A percentile compares a stretch with the other conserved stretches of the same genome.
phyloP scores from a whole-genome alignment of 2,888 invertebrate genomes.

The Adelphocoris suturalis region DNA sequence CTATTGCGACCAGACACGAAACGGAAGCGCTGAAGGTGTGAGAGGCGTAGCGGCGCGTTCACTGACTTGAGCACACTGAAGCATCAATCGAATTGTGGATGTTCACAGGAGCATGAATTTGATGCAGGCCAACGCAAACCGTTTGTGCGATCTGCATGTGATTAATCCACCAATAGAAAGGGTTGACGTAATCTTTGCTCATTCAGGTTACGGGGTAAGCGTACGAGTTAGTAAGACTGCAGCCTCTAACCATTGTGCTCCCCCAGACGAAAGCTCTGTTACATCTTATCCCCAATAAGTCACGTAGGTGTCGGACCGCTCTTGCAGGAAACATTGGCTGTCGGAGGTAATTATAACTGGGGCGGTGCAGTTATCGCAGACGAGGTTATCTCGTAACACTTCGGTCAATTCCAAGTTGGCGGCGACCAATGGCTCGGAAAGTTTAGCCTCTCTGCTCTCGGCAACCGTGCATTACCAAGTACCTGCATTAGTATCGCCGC shows the following conservation, averaged over 20 bases:
- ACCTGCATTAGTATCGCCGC: too few species aligned
- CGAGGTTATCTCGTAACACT: not conserved
- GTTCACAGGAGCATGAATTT: constrained; percentile 44
- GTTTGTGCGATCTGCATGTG: not conserved
- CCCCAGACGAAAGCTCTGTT: constrained; percentile 1
- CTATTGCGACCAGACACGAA: not conserved
- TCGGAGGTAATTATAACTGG: constrained; percentile 12
- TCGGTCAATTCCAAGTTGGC: not conserved
- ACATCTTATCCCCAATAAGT: constrained; percentile 17
- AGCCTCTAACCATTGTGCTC: not conserved
- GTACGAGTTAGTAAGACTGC: too few species aligned
- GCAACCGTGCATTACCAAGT: not conserved
- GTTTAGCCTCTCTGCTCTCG: not conserved
- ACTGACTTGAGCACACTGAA: not conserved
- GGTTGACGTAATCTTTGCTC: not conserved
- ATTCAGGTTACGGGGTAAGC: not conserved
- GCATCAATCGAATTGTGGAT: not conserved
- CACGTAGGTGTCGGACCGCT: not conserved
- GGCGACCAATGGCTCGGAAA: not conserved
- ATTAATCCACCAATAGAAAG: constrained; percentile 16
- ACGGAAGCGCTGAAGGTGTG: not conserved
- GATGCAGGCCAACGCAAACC: not conserved
- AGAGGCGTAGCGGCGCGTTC: not conserved
- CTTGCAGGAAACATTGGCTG: not conserved
- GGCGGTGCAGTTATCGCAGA: not conserved